Base-by-base conservation (phyloP, 2,113 vertebrate species). In the Phyllostomus discolor region DNA sequence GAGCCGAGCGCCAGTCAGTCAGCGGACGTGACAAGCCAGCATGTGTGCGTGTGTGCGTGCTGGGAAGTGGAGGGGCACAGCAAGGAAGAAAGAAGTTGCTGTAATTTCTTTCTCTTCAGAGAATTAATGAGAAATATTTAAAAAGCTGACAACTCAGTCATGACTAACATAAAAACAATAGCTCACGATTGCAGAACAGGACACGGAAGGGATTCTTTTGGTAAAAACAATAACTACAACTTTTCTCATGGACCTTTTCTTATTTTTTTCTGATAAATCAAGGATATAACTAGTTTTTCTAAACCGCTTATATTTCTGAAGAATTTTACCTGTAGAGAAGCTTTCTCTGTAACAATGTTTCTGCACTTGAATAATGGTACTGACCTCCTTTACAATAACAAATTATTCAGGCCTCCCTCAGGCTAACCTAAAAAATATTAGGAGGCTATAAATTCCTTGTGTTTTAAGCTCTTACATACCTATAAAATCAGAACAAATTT, bases 401-500 rank as follows among this genome's bases (percentile, higher is more conserved):
- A 79, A 43, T 41, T 67, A 96, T 92, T 81, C 72, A 82, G 73
- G 10, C 19, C 22, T 95, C 72, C 93, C 73, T n/a, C n/a, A 12
- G 85, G 89, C 89, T 91, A 94, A 90, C 52, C 48, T 70, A 92
- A 92, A 95, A 75, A 90, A 46, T 79, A 94, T 87, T 75, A 79
- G 57, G 85, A 92, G 28, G 24, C 4, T 84, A 73, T 75, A 94
- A 92, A 95, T 81, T 84, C 80, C 70, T 94, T 95, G 85, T 46
- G 81, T 69, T 97, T 95, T 86, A 73, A 88, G 43, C 43, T 85
- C 76, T 96, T 88, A 67, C 35, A 73, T 7, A 94, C 70, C 81
- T 94, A 90, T 92, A 96, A 92, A 85, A 95, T 88, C 62, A 66
- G 46, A 85, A 85, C 10, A 86, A 78, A 94, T 91, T 88, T 97